Conservation (phyloP, 1,140 invertebrate genomes). For the Trialeurodes vaporariorum region DNA sequence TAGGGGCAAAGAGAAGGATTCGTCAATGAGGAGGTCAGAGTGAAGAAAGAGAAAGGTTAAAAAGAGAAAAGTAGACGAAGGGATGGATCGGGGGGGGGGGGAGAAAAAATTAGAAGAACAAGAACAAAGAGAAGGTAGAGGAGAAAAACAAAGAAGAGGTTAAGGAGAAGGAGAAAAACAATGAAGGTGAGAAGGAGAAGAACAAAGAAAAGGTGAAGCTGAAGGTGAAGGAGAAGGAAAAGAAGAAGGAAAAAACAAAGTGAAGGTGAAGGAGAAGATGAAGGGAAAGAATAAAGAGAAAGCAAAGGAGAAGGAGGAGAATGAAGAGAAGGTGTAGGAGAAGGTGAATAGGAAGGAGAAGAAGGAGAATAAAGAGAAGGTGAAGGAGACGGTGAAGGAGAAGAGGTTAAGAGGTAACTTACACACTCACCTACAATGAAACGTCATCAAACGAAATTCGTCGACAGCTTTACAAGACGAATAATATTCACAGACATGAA, state of each 20-base stretch:
- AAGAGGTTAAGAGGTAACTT: neutral
- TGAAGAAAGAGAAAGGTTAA: too few relatives aligned
- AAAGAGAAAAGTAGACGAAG: too few relatives aligned
- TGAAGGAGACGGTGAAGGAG: neutral
- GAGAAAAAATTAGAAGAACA: too few relatives aligned
- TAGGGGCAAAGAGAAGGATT: too few relatives aligned
- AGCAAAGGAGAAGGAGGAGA: neutral
- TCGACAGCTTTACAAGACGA: too few relatives aligned
- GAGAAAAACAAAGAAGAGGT: too few relatives aligned
- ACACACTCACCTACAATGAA: too few relatives aligned
- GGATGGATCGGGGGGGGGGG: too few relatives aligned
- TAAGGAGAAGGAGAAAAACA: neutral
- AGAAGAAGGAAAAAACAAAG: neutral
- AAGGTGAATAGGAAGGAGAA: neutral
- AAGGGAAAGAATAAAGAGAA: neutral
- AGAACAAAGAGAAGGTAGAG: too few relatives aligned
- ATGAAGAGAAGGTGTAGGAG: neutral
- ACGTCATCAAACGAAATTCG: too few relatives aligned
- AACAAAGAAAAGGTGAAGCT: neutral
- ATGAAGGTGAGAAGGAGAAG: neutral
- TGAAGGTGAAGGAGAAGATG: neutral
- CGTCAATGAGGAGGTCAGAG: too few relatives aligned
- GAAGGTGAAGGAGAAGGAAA: neutral
- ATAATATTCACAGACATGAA: too few relatives aligned
- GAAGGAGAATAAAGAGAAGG: neutral